Base-by-base conservation (phyloP, 35 echinoderm and acorn worm genomes). In the Acanthaster planci region DNA sequence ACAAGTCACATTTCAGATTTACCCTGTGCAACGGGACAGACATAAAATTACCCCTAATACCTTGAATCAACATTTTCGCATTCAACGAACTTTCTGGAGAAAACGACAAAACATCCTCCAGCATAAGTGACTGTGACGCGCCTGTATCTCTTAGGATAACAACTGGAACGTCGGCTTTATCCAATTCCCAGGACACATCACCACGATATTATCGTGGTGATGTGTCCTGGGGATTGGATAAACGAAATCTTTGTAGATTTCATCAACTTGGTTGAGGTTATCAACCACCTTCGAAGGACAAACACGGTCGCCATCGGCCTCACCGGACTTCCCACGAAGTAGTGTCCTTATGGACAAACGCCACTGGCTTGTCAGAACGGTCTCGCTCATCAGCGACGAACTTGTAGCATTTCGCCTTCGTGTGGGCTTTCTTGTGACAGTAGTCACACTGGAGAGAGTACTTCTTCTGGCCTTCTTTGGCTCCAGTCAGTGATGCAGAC, bases 121-220 rank as follows among this genome's bases (percentile, higher is more conserved):
- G 40, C 32, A 80, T 42, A 5, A 80, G 19, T n/a, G 77, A 39
- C 4, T 36, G 35, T 36, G 77, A 37, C 19, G 34, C 35, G 40
- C 77, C 77, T 39, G 77, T 80, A 80, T 80, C 77, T 26, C 77
- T 80, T 4, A 40, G 34, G 40, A 80, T 80, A 58, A 58, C 55
- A 58, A 58, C 55, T 0, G 55, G 55, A 58, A 0, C 26, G 55
- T 1, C 1, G 1, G 55, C 55, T 12, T 7, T 23, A 12, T 58
- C 55, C 3, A 12, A 58, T 23, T 2, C 55, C 17, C 55, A 58
- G 17, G 55, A 3, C 4, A 58, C 55, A 12, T 7, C 55, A 58
- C 55, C 2, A 58, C 55, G 10, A 58, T 58, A 58, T n/a, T n/a
- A n/a, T n/a, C n/a, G n/a, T n/a, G n/a, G n/a, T n/a, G n/a, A n/a